Conservation (phyloP, 2,113 vertebrate species). For the Ailurus styani region DNA sequence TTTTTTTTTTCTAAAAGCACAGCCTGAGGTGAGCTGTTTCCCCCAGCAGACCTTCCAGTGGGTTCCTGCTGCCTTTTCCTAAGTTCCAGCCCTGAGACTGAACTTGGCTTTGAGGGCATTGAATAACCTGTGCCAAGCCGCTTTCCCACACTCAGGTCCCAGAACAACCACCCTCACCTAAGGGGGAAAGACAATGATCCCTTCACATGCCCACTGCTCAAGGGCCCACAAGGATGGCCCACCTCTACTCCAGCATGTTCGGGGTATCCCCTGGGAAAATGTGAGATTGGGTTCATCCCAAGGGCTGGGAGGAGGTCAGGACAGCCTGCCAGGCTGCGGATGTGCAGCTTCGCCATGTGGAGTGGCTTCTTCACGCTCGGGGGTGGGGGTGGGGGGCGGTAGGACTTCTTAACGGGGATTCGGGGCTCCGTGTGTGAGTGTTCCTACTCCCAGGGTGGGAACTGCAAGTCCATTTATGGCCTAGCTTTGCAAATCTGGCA, state of each 20-base stretch:
- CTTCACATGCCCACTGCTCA: not conserved
- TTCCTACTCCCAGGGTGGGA: not conserved
- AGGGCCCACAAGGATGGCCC: not conserved
- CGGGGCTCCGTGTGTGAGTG: rapidly evolving
- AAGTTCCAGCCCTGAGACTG: not conserved
- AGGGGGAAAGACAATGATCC: not conserved
- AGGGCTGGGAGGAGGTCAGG: not conserved
- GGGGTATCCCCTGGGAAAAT: not conserved
- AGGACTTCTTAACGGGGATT: not conserved
- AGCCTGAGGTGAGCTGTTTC: not conserved
- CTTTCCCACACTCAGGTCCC: not conserved
- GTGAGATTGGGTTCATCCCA: not conserved
- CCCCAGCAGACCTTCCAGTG: not conserved
- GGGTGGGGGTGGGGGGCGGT: too few relatives aligned
- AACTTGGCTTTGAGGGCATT: not conserved
- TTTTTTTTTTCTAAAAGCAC: not conserved
- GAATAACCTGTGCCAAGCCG: not conserved
- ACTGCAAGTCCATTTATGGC: not conserved
- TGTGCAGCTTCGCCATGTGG: rapidly evolving
- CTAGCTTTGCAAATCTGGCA: not conserved
- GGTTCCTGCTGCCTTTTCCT: not conserved
- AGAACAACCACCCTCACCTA: not conserved
- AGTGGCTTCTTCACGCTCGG: not conserved
- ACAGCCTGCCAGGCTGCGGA: not conserved
- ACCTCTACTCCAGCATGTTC: not conserved